These are phyloP conservation scores for Tonatia bakeri DNA, from an alignment of 2,113 vertebrate species.

Conservation along the genomic window DNA sequence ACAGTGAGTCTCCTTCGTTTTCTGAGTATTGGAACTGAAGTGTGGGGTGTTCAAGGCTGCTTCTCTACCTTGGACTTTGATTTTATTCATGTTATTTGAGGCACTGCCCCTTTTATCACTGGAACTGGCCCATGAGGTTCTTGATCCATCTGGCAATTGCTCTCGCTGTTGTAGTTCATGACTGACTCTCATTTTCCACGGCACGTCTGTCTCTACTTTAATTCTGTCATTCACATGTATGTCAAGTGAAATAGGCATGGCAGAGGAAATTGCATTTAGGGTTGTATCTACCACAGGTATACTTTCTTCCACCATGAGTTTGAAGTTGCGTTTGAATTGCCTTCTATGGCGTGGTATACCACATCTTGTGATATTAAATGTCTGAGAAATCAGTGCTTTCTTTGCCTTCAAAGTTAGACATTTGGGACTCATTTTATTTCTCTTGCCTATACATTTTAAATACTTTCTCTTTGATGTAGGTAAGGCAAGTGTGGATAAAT, in stretches of 20 bases:
- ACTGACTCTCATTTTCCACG: neutral
- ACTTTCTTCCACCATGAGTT: neutral
- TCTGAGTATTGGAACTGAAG: neutral
- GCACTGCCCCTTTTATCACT: neutral
- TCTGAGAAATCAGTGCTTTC: neutral
- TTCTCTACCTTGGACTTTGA: neutral
- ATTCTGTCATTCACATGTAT: neutral
- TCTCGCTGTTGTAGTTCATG: neutral
- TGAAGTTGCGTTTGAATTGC: neutral
- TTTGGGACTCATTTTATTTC: slow-evolving; percentile 20
- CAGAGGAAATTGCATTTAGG: neutral
- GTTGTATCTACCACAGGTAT: neutral
- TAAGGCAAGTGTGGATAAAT: neutral
- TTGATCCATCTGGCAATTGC: neutral
- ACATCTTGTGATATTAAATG: neutral
- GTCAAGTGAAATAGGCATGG: neutral
- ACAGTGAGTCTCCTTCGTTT: neutral
- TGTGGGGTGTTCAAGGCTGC: neutral
- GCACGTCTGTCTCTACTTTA: neutral
- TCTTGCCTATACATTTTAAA: neutral
- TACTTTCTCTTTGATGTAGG: neutral
- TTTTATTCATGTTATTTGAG: neutral
- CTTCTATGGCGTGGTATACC: neutral
- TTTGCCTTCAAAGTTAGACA: slow-evolving; percentile 3
- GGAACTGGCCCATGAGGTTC: neutral